Base-by-base conservation (phyloP, 2,113 vertebrate genomes). In the Enhydra lutris region DNA sequence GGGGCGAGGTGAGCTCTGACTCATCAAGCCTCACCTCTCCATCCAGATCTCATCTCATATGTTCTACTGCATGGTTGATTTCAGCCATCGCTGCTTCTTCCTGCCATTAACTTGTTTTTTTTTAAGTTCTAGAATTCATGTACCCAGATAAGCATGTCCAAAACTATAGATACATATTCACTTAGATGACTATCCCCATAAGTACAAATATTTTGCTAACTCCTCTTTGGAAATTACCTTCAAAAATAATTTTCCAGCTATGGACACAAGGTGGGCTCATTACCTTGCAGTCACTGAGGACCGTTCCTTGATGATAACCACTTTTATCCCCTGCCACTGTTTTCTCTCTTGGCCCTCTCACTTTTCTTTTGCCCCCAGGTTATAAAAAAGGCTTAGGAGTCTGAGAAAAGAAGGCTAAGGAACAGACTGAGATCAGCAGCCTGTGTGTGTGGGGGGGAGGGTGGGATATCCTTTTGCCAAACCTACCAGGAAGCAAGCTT, bases 301-400 rank as follows among this genome's bases (percentile, higher is more conserved):
- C 39, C 6, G 6, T 86, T 79, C 6, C n/a, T 91, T 21, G 23
- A 57, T 39, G 61, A 50, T 87, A 67, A 76, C 36, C 85, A 89
- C 36, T 52, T 65, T 87, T 71, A 94, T 59, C 55, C 71, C 76
- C 69, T 23, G 50, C 67, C 36, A 45, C 29, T 3, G 12, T 42
- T 74, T 73, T 50, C 29, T 63, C 31, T 89, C 61, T 69, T 52
- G 76, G 24, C 55, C 57, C 47, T 87, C 50, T 88, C 59, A 31
- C 24, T 83, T 94, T 89, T 47, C 78, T 94, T 89, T 82, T 81
- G 82, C 57, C 79, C 31, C 52, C 61, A 45, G 63, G 12, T 91
- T 91, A 80, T 71, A 95, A 61, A 91, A 87, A 94, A 97, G 52
- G 20, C 12, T 95, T 89, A 83, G 78, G 39, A 73, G 11, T 88